Base-by-base conservation (phyloP, 2,888 invertebrate genomes). In the Silvanus unidentatus region DNA sequence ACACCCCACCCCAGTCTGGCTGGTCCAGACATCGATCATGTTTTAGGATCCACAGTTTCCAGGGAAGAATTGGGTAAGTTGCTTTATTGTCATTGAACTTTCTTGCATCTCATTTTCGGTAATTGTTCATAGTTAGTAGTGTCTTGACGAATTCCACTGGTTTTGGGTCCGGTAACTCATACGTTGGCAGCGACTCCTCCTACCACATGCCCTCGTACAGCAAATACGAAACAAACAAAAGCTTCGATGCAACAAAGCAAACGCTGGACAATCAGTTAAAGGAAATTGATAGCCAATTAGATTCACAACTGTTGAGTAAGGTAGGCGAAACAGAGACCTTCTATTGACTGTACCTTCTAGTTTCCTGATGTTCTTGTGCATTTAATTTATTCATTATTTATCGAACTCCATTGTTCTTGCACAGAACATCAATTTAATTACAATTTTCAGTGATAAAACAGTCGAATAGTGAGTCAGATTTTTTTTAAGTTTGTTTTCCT, bases 251-350 rank as follows among this genome's bases (percentile, higher is more conserved):
- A 67, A 81, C 82, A 9, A 84, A 84, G 48, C 81, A 86, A 57
- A 83, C 85, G 29, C 75, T 88, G 59, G 88, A 88, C 70, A 84
- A 84, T 71, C 86, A 88, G 70, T 75, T 88, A 58, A 88, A 88
- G 68, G 87, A 87, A 71, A 78, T 88, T 58, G 88, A 88, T 73
- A 86, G 85, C 52, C 86, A 88, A 54, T 76, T 85, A 61, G 80
- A 82, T 70, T 79, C 80, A 45, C 80, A 82, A 69, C 80, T 86
- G 65, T 80, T 84, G 71, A 84, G 72, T 62, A 73, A 74, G 72
- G 73, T 73, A 73, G 70, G 73, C 59, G 69, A 71, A 59, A 70
- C 68, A 51, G 72, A 73, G 63, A 72, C 71, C 36, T 73, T 73
- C 64, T 71, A 70, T 67, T 70, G 67, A 67, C 61, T 65, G 64